Percentiles rank a stretch among this genome's conserved stretches.
Conservation (phyloP, 37 sponge, comb jelly and placozoan species). For the Corticium candelabrum region DNA sequence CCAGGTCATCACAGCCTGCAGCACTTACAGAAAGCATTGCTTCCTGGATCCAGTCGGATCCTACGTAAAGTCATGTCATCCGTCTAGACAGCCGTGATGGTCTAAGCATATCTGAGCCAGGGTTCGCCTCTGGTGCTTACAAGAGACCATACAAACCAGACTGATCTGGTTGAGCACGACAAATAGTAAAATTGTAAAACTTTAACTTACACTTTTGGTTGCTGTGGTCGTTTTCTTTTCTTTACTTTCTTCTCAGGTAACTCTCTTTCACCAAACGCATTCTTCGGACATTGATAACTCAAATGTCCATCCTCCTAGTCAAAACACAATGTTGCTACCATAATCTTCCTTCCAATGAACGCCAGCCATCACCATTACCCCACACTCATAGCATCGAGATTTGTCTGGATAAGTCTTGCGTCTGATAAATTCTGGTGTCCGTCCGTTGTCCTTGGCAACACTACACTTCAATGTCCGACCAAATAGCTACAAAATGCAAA, state of each 20-base stretch:
- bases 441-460: slow-evolving; percentile 85
- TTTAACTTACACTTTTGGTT: no score
- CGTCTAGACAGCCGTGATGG: no score
- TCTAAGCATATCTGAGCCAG: no score
- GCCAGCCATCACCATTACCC: slow-evolving; percentile 21
- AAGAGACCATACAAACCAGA: no score
- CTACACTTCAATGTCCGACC: slow-evolving; percentile 72
- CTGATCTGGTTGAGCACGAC: no score
- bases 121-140: no score
- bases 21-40: no score
- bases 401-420: slow-evolving; percentile 78
- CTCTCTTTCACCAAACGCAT: slow-evolving; percentile 75
- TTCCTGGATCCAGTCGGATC: no score
- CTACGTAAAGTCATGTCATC: no score
- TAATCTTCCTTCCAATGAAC: background rate
- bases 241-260: slow-evolving; percentile 53
- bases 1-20: no score
- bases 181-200: background rate
- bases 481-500: slow-evolving; percentile 42
- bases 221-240: background rate
- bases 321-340: background rate
- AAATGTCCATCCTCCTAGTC: slow-evolving; percentile 75
- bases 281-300: slow-evolving; percentile 77
- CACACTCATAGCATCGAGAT: slow-evolving; percentile 83
- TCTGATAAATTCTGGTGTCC: slow-evolving; percentile 79